Percentiles rank a stretch among this genome's conserved stretches.
Conservation (phyloP, 2,888 invertebrate species). For the Polydrusus pterygomalis region DNA sequence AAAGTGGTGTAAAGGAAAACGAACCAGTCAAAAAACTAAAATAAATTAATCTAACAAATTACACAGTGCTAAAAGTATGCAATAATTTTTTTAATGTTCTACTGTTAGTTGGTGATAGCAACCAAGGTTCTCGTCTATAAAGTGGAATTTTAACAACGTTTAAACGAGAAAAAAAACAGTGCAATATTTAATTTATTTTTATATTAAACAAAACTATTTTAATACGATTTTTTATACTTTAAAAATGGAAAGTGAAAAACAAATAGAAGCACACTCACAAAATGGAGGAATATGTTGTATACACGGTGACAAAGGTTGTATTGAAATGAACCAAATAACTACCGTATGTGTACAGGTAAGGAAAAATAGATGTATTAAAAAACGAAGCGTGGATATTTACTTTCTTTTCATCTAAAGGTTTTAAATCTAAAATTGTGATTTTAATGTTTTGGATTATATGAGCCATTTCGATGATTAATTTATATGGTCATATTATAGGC, state of each 20-base stretch:
- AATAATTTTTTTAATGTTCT: not conserved
- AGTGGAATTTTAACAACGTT: too few relatives aligned
- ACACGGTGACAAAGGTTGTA: not conserved
- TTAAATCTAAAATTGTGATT: too few relatives aligned
- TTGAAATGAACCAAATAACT: constrained; percentile 16
- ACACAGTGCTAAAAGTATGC: too few relatives aligned
- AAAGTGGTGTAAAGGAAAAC: not conserved
- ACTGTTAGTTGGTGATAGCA: not conserved
- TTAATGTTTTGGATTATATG: too few relatives aligned
- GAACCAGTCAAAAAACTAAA: not conserved
- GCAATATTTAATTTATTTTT: not conserved
- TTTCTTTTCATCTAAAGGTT: too few relatives aligned
- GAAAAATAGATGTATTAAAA: too few relatives aligned
- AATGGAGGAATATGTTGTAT: not conserved
- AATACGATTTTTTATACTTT: not conserved
- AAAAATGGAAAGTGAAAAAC: constrained; percentile 18
- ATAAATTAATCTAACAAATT: not conserved
- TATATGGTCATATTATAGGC: too few relatives aligned
- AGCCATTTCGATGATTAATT: too few relatives aligned
- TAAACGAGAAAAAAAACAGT: not conserved
- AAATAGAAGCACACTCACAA: not conserved
- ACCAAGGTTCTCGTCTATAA: not conserved
- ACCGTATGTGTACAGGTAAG: not conserved
- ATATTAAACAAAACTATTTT: not conserved
- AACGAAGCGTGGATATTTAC: too few relatives aligned